phyloP scores from a whole-genome alignment of 2,888 invertebrate genomes.

The Galerucella pusilla region DNA sequence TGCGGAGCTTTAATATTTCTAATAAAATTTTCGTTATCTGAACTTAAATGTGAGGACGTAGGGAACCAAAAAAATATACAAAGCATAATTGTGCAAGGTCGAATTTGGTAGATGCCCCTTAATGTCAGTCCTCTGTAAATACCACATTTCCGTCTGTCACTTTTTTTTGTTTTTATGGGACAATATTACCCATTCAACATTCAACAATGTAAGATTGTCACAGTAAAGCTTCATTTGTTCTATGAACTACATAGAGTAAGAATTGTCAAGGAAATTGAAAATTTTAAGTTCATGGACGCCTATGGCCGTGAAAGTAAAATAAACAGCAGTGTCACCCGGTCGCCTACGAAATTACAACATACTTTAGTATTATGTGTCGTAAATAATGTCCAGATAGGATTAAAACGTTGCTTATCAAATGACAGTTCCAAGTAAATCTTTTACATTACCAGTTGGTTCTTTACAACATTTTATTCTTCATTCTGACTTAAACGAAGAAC shows the following conservation, averaged over 20 bases:
- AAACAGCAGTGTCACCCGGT: conserved; percentile 34
- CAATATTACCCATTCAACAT: too few relatives aligned
- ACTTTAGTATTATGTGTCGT: conserved; percentile 35
- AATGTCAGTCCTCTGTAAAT: too few relatives aligned
- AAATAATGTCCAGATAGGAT: conserved; percentile 36
- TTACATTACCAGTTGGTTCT: conserved; percentile 21
- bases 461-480: conserved; percentile 12
- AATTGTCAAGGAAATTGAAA: neutral
- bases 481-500: conserved; percentile 12
- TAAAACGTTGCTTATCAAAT: conserved; percentile 43
- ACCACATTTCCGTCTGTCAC: too few relatives aligned
- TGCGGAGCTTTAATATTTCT: too few relatives aligned
- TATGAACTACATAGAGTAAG: neutral
- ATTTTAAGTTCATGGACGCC: conserved; percentile 15
- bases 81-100: too few relatives aligned
- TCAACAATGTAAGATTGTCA: too few relatives aligned
- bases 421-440: conserved; percentile 36
- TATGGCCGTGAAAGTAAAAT: conserved; percentile 37
- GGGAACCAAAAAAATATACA: too few relatives aligned
- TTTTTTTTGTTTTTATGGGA: too few relatives aligned
- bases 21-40: too few relatives aligned
- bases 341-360: conserved; percentile 45
- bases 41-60: too few relatives aligned
- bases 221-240: too few relatives aligned
- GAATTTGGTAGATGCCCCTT: too few relatives aligned